These are phyloP conservation scores for Toxotes chatareus DNA, from an alignment of 2,113 vertebrate species.

Conservation along the genomic window DNA sequence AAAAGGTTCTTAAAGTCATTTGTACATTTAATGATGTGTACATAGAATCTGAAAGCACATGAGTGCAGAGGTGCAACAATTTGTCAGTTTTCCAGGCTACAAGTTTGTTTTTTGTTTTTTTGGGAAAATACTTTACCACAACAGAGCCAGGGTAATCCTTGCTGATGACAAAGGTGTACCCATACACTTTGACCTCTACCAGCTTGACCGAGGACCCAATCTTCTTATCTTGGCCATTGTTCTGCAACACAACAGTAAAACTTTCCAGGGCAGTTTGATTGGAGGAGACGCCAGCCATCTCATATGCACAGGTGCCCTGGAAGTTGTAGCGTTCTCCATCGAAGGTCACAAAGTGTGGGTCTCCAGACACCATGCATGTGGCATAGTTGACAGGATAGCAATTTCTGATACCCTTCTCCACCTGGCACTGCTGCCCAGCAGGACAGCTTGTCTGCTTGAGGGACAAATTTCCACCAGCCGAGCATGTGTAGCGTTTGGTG, in stretches of 20 bases:
- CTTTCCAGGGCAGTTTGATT: conserved; percentile 40
- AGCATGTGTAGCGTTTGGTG: conserved; percentile 61
- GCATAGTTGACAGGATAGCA: conserved; percentile 57
- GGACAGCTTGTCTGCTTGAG: conserved; percentile 53
- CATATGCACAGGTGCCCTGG: conserved; percentile 84
- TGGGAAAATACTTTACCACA: conserved; percentile 41
- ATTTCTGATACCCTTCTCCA: conserved; percentile 47
- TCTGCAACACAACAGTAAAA: conserved; percentile 85
- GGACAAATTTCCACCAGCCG: conserved; percentile 50
- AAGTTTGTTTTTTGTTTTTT: not conserved
- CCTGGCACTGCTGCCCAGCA: conserved; percentile 53
- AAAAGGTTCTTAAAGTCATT: not conserved
- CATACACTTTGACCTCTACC: conserved; percentile 80
- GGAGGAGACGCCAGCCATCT: conserved; percentile 74
- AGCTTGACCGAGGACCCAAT: conserved; percentile 62
- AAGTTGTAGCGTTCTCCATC: conserved; percentile 81
- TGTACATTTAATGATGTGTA: not conserved
- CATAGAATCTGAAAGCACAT: too few relatives aligned
- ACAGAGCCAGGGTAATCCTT: conserved; percentile 46
- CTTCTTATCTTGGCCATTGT: conserved; percentile 56
- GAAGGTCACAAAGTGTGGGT: conserved; percentile 83
- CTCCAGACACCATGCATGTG: conserved; percentile 77
- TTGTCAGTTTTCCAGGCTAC: too few relatives aligned
- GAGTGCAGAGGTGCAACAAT: too few relatives aligned
- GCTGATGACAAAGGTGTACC: conserved; percentile 59